Base-by-base conservation (phyloP, 2,888 invertebrate genomes). In the Archips xylosteana region DNA sequence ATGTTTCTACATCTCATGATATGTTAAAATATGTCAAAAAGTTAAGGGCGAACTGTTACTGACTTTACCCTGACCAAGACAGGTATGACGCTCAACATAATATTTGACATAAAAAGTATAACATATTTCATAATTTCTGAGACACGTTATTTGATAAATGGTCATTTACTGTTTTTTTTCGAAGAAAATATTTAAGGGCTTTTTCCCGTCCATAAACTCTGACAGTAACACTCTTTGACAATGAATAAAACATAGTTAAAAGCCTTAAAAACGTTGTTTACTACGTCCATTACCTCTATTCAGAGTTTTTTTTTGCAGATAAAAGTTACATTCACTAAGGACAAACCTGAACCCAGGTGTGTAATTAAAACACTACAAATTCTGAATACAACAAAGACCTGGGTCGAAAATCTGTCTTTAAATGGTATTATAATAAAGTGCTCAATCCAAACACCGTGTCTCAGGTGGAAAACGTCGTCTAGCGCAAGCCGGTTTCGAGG, bases 401-500 rank as follows among this genome's bases (percentile, higher is more conserved):
- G 57, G 32, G 32, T 57, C 57, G 10, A 23, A 32, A 23, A 8
- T 23, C 54, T 23, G 23, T 54, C 10, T 57, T 32, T 32, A 57
- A 57, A 57, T 57, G 32, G 57, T 57, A 12, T 57, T 32, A 23
- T 23, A 32, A 57, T 57, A 57, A 57, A 57, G 12, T 57, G 57
- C 12, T 32, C 57, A 57, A 57, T 57, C 12, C 57, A 57, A 57
- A 32, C 32, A 57, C 57, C 32, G 32, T 57, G 73, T 9, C 36
- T 23, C 47, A 74, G 73, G 74, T 77, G 80, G 78, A 76, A 78
- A 77, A 75, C 76, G 75, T 76, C 69, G 73, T 57, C 69, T 61
- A 49, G 60, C 13, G 62, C 47, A 51, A 86, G 86, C 89, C 88
- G 89, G 90, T 90, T 89, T 74, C 79, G 78, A 76, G 83, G 85